A percentile compares a stretch with the other conserved stretches of the same genome.
phyloP scores from a whole-genome alignment of 1,140 invertebrate genomes.

The Cydia amplana region DNA sequence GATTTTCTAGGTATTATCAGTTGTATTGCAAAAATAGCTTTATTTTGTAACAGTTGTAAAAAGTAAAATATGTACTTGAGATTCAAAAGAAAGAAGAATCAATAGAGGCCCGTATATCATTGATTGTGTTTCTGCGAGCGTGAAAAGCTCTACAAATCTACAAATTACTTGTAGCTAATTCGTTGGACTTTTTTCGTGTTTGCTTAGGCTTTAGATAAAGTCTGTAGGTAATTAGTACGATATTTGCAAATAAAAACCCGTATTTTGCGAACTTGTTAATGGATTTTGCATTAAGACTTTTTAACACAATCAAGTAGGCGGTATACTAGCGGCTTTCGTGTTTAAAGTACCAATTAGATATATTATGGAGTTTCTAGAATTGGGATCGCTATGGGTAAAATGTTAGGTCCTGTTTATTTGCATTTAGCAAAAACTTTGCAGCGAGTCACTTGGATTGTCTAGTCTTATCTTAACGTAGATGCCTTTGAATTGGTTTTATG shows the following conservation, averaged over 20 bases:
- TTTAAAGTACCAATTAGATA: constrained; percentile 6
- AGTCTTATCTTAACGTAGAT: background rate
- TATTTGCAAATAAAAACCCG: constrained; percentile 12
- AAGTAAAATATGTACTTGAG: background rate
- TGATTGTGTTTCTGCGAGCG: constrained; percentile 13
- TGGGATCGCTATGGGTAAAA: background rate
- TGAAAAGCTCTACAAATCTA: background rate
- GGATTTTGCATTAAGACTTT: constrained; percentile 18
- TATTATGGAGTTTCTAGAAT: background rate
- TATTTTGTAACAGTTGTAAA: background rate
- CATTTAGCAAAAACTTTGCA: background rate
- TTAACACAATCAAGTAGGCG: constrained; percentile 6
- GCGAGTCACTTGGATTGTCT: background rate
- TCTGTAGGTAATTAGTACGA: constrained; percentile 6
- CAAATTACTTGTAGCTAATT: constrained; percentile 9
- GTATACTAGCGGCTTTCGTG: background rate
- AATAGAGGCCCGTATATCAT: background rate
- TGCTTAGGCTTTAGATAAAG: background rate
- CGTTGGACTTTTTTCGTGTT: background rate
- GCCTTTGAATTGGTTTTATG: background rate
- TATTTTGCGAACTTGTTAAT: constrained; percentile 17
- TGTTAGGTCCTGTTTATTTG: background rate
- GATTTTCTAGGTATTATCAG: background rate
- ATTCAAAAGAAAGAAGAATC: constrained; percentile 4
- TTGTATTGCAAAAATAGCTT: background rate